Evolutionary conservation across 2,888 invertebrate genomes (phyloP), one percentile per base, ranked within the genome.

Genomic region (Philereme transversata): DNA sequence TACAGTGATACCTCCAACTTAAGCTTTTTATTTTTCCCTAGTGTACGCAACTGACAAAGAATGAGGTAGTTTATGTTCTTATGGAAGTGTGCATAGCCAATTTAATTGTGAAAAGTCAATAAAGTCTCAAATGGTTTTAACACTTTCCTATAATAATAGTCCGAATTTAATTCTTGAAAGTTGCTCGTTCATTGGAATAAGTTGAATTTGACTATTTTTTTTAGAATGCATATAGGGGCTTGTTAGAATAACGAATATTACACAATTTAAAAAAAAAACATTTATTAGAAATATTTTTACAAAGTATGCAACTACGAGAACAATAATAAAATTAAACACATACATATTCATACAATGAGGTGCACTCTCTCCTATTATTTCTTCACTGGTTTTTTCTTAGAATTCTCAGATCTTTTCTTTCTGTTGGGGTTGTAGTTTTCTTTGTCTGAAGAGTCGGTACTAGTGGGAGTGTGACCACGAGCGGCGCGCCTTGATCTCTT

Each of bases 381-480:
- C 67, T 81, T 83, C 9, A 65, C 64, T 62, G 57, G 53, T 65
- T 74, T 75, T 70, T 82, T 81, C 68, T 79, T 78, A 56, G 61
- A 62, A 62, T 55, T 60, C 49, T 51, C 52, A 45, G 59, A 9
- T 60, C 65, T 83, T 67, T 81, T 88, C 44, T 62, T 67, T 73
- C 78, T 81, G 57, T 90, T 90, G 8, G 91, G 91, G 71, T 91
- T 86, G 64, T 76, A 81, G 69, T 92, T 92, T 74, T 92, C 91
- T 72, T 91, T 91, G 45, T 91, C 89, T 3, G 91, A 91, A 8
- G 91, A 92, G 70, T 90, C 84, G 1, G 83, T 85, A 68, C 90
- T 90, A 45, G 77, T 79, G 0, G 90, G 88, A 0, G 89, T 87
- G 6, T 67, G 56, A 0, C 84, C 82, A 41, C 89, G 80, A 5